Percentiles rank a stretch among this genome's conserved stretches.
Conservation (phyloP, 2,113 vertebrate species). For the Hiodon alosoides region DNA sequence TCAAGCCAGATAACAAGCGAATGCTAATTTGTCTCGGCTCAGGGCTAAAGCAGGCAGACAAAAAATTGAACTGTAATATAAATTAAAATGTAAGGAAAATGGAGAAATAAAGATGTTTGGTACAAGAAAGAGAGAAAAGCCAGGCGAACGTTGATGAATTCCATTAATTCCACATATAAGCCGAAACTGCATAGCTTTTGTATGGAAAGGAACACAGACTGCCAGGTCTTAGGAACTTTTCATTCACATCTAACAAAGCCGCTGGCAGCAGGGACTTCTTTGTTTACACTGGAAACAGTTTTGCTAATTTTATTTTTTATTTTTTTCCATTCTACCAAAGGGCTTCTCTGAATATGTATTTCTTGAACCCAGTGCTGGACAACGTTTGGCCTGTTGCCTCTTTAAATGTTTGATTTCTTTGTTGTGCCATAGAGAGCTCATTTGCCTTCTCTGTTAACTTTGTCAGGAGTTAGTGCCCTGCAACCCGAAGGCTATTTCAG, state of each 20-base stretch:
- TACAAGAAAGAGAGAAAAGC: constrained; percentile 34
- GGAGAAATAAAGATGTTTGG: constrained; percentile 40
- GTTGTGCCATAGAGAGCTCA: background rate
- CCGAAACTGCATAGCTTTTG: constrained; percentile 33
- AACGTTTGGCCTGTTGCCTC: background rate
- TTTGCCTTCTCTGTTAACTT: background rate
- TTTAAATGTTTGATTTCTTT: background rate
- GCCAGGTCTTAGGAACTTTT: constrained; percentile 40
- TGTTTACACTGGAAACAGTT: constrained; percentile 55
- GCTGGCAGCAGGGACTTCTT: constrained; percentile 39
- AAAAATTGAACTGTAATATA: constrained; percentile 35
- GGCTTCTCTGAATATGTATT: background rate
- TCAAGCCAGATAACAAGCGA: constrained; percentile 17
- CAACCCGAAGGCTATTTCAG: no score
- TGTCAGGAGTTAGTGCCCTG: no score
- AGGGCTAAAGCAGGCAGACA: background rate
- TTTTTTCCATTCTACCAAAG: background rate
- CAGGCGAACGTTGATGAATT: constrained; percentile 40
- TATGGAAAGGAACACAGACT: constrained; percentile 39
- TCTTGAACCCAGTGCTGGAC: background rate
- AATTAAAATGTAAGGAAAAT: constrained; percentile 39
- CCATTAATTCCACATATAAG: constrained; percentile 43
- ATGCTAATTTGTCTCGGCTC: constrained; percentile 2
- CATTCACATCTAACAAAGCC: constrained; percentile 27
- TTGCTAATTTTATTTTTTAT: background rate